Percentiles rank a stretch among this genome's conserved stretches.
phyloP scores from a whole-genome alignment of 2,113 vertebrate genomes.

The Indicator maculatus region DNA sequence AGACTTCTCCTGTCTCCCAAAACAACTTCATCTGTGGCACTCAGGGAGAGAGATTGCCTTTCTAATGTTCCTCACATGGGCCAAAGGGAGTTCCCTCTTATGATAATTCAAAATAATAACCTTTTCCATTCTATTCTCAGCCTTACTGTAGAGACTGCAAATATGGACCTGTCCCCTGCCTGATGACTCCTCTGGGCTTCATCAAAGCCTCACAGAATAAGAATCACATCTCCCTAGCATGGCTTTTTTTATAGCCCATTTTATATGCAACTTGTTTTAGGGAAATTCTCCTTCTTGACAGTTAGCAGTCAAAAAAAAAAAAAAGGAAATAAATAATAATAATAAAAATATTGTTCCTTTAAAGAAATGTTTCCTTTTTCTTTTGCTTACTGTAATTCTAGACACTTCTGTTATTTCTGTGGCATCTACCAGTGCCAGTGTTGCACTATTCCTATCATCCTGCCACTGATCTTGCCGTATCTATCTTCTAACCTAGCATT shows the following conservation, averaged over 20 bases:
- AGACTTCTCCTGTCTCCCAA: background rate
- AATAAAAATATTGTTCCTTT: background rate
- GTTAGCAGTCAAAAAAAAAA: fast-evolving
- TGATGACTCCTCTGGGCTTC: background rate
- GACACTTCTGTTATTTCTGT: background rate
- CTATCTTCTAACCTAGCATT: background rate
- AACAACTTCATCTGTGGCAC: fast-evolving
- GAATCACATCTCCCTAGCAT: background rate
- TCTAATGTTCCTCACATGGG: background rate
- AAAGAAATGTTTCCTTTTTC: background rate
- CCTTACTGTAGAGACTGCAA: background rate
- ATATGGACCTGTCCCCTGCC: background rate
- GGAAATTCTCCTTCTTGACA: background rate
- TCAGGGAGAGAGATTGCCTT: background rate
- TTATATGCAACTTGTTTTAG: background rate
- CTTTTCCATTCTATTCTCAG: background rate
- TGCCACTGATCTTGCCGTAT: background rate
- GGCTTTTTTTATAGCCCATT: background rate
- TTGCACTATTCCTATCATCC: background rate
- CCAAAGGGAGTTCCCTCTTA: background rate
- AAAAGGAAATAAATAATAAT: no score
- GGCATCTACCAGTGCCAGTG: no score
- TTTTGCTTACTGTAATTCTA: background rate
- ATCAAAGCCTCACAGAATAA: background rate
- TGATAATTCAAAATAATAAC: background rate